Percentiles rank a stretch among this genome's conserved stretches.
phyloP scores from a whole-genome alignment of 2,113 vertebrate species.

The Zosterops borbonicus region DNA sequence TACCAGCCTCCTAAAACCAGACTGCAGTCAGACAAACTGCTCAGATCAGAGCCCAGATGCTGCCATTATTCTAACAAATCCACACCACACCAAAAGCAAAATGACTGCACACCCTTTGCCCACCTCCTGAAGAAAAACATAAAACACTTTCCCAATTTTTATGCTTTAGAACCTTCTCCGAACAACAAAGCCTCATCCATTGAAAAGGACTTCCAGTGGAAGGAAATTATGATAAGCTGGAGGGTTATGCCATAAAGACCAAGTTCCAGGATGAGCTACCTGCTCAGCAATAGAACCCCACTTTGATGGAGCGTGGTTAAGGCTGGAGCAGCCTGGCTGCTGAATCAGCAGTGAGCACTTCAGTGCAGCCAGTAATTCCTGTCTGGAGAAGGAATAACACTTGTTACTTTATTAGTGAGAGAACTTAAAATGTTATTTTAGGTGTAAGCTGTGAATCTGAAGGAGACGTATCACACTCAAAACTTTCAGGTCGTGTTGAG shows the following conservation, averaged over 20 bases:
- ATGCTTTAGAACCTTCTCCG: not conserved
- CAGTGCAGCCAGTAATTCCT: not conserved
- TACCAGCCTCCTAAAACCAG: not conserved
- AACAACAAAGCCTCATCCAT: not conserved
- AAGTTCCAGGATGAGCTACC: constrained; percentile 14
- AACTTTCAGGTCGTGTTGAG: not conserved
- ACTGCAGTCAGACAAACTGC: not conserved
- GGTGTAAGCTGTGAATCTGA: constrained; percentile 1
- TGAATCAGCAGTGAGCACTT: constrained; percentile 49
- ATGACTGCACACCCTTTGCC: not conserved
- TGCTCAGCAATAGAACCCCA: not conserved
- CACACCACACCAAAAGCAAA: not conserved
- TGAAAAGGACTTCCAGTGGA: not conserved
- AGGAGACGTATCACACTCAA: not conserved
- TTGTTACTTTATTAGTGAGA: constrained; percentile 17
- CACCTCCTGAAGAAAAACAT: not conserved
- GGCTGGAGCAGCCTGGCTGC: constrained; percentile 8
- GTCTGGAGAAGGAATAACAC: not conserved
- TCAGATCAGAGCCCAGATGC: not conserved
- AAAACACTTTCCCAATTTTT: not conserved
- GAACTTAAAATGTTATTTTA: constrained; percentile 55
- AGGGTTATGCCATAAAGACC: not conserved
- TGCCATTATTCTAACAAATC: not conserved
- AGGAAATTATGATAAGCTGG: not conserved
- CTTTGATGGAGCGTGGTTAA: not conserved